These are phyloP conservation scores for Pseudachorutes palmiensis DNA, from an alignment of 1,140 invertebrate species.

Conservation along the genomic window DNA sequence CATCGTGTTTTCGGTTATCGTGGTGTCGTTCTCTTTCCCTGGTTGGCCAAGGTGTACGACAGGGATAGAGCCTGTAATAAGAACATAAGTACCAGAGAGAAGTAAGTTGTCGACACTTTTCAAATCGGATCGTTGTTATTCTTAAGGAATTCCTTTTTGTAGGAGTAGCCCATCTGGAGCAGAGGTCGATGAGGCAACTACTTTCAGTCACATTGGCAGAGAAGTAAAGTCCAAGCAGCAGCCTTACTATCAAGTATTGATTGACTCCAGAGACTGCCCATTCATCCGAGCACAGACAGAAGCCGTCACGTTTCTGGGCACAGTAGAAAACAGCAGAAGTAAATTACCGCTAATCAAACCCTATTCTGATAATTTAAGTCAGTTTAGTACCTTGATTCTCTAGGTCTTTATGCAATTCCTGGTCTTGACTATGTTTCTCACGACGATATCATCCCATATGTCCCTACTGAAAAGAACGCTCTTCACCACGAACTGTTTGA, in stretches of 20 bases:
- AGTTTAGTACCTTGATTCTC: neutral
- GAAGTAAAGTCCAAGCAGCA: slow-evolving; percentile 75
- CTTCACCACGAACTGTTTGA: slow-evolving; percentile 92
- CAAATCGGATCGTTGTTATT: neutral
- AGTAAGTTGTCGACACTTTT: slow-evolving; percentile 30
- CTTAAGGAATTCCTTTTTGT: neutral
- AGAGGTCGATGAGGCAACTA: slow-evolving; percentile 41
- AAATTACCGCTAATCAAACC: slow-evolving; percentile 1
- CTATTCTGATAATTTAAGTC: neutral
- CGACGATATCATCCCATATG: slow-evolving; percentile 84
- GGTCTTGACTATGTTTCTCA: slow-evolving; percentile 94
- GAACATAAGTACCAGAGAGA: slow-evolving; percentile 46
- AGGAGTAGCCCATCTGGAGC: neutral
- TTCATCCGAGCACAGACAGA: slow-evolving; percentile 93
- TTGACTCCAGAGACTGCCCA: slow-evolving; percentile 91
- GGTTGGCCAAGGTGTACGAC: slow-evolving; percentile 88
- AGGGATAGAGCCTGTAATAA: slow-evolving; percentile 64
- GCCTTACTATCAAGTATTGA: slow-evolving; percentile 91
- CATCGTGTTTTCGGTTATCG: slow-evolving; percentile 93
- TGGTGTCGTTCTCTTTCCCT: slow-evolving; percentile 90
- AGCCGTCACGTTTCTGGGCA: slow-evolving; percentile 93
- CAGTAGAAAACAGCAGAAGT: slow-evolving; percentile 85
- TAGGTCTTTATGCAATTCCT: slow-evolving; percentile 77
- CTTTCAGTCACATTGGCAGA: slow-evolving; percentile 58
- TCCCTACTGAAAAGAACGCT: slow-evolving; percentile 68